Conservation (phyloP, 2,888 invertebrate genomes). For the Drosophila infuscata region DNA sequence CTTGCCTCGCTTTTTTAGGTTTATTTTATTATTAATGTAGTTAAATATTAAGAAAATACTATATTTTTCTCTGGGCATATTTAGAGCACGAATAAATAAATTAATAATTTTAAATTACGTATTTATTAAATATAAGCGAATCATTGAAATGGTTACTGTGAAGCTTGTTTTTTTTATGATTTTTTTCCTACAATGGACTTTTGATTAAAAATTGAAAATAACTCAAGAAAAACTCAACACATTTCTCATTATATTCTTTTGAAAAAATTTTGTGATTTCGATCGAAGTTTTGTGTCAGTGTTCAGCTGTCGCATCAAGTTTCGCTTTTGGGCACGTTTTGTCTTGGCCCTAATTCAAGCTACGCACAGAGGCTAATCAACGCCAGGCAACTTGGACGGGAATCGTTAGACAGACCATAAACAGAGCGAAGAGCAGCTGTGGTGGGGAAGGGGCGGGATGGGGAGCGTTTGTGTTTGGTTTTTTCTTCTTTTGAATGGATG, state of each 20-base stretch:
- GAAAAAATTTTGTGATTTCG: background rate
- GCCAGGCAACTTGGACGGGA: constrained; percentile 78
- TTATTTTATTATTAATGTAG: background rate
- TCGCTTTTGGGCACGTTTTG: constrained; percentile 79
- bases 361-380: constrained; percentile 79
- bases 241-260: background rate
- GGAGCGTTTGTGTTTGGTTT: constrained; percentile 1
- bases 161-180: too few relatives aligned
- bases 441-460: background rate
- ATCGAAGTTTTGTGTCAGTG: constrained; percentile 31
- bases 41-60: background rate
- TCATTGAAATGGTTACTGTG: background rate
- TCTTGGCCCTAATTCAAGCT: constrained; percentile 77
- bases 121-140: background rate
- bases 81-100: background rate
- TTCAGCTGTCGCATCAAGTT: constrained; percentile 68
- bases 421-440: constrained; percentile 38
- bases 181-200: background rate
- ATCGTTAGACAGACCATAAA: constrained; percentile 80
- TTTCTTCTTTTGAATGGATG: constrained; percentile 17
- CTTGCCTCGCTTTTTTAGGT: too few relatives aligned
- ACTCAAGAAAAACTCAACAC: background rate
- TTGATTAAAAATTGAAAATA: background rate
- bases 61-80: too few relatives aligned
- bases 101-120: background rate